These are phyloP conservation scores for Progne subis DNA, from an alignment of 2,113 vertebrate genomes.

Conservation along the genomic window DNA sequence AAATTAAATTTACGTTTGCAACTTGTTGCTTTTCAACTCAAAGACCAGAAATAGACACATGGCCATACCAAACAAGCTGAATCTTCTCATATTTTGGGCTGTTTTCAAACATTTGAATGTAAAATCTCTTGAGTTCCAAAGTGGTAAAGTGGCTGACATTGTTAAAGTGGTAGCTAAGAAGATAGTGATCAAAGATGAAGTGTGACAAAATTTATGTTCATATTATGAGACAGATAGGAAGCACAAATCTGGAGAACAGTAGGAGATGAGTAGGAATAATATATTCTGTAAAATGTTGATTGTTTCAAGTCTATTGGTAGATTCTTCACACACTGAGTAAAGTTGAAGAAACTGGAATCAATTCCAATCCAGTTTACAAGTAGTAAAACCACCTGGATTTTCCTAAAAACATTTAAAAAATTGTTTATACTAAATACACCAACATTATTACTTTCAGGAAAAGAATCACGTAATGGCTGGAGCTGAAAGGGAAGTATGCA, in stretches of 20 bases:
- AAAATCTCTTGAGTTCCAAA: background rate
- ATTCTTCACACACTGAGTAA: background rate
- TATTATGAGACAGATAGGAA: background rate
- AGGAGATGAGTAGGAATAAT: background rate
- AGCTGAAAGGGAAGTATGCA: background rate
- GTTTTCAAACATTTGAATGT: background rate
- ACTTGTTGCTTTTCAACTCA: background rate
- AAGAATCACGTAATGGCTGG: background rate
- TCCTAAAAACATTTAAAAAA: background rate
- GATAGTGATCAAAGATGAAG: background rate
- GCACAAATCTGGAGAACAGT: background rate
- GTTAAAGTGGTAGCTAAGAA: background rate
- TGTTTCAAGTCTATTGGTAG: background rate
- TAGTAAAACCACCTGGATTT: background rate
- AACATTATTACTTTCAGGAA: background rate
- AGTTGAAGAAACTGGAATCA: background rate
- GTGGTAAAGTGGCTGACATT: background rate
- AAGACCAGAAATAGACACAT: background rate
- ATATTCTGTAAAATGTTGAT: background rate
- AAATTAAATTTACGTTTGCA: background rate
- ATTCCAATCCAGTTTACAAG: background rate
- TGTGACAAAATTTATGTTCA: rapidly evolving
- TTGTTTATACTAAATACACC: background rate
- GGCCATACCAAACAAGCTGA: background rate
- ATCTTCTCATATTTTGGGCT: background rate